Conservation (phyloP, 2,113 vertebrate genomes). For the Tricholaema leucomelas region DNA sequence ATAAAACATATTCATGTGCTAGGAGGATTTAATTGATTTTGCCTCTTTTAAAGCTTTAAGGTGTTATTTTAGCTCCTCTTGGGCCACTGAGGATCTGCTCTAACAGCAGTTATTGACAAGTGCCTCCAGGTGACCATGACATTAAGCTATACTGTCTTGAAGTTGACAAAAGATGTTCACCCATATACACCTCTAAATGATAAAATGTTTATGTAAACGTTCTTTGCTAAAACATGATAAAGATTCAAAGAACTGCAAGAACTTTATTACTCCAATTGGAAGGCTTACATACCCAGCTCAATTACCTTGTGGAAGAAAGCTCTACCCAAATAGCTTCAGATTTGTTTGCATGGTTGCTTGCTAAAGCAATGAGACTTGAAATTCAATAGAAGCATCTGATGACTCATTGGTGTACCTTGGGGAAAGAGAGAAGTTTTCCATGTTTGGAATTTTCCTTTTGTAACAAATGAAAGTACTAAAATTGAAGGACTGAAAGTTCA, state of each 20-base stretch:
- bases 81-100: background rate
- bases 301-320: background rate
- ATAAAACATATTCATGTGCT: background rate
- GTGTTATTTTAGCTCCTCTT: background rate
- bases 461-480: background rate
- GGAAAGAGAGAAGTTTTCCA: background rate
- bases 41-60: background rate
- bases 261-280: background rate
- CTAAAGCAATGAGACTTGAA: background rate
- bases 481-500: background rate
- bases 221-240: background rate
- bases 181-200: accelerated
- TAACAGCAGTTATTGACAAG: background rate
- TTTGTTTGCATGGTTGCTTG: background rate
- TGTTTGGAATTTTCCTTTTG: background rate
- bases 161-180: background rate
- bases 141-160: background rate
- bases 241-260: background rate
- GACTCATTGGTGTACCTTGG: background rate
- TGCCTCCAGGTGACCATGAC: background rate
- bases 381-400: background rate
- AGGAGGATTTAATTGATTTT: background rate
- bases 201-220: background rate
- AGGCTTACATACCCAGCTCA: background rate
- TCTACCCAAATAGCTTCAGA: background rate